A percentile compares a stretch with the other conserved stretches of the same genome.
Evolutionary conservation across 1,140 invertebrate genomes (phyloP).

Genomic region (Plodia interpunctella): DNA sequence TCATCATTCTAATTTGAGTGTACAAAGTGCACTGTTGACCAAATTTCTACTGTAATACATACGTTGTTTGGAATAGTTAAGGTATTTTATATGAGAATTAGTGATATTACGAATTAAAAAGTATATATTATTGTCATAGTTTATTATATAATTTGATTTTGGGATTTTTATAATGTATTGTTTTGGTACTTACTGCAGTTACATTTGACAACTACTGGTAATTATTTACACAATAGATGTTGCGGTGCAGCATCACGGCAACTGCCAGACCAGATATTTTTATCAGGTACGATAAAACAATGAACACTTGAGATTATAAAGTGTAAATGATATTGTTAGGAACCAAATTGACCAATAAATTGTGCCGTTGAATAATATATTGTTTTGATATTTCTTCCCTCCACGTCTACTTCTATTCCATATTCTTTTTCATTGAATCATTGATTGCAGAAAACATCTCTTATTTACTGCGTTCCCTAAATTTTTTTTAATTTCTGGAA

Average conservation of each 20-base stretch:
- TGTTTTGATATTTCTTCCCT: slow-evolving; percentile 18
- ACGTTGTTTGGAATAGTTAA: slow-evolving; percentile 30
- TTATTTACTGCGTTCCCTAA: too few species aligned
- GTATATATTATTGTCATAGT: slow-evolving; percentile 36
- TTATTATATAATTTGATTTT: slow-evolving; percentile 19
- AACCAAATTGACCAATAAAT: slow-evolving; percentile 40
- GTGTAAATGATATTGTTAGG: slow-evolving; percentile 22
- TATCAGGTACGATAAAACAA: neutral
- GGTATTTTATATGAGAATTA: slow-evolving; percentile 37
- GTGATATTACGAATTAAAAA: slow-evolving; percentile 56
- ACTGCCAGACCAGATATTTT: slow-evolving; percentile 10
- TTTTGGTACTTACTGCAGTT: slow-evolving; percentile 3
- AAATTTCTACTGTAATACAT: slow-evolving; percentile 30
- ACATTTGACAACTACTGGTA: slow-evolving; percentile 14
- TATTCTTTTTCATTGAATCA: too few species aligned
- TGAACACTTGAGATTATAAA: neutral
- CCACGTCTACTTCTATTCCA: neutral
- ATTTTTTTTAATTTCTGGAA: too few species aligned
- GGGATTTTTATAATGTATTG: slow-evolving; percentile 18
- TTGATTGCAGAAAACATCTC: too few species aligned
- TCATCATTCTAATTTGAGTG: slow-evolving; percentile 20
- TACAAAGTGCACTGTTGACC: slow-evolving; percentile 32
- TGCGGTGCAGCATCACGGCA: slow-evolving; percentile 7
- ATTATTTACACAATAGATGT: slow-evolving; percentile 30
- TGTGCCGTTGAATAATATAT: slow-evolving; percentile 29